Evolutionary conservation across 2,113 vertebrate genomes (phyloP).

Genomic region (Ceyx cyanopectus): DNA sequence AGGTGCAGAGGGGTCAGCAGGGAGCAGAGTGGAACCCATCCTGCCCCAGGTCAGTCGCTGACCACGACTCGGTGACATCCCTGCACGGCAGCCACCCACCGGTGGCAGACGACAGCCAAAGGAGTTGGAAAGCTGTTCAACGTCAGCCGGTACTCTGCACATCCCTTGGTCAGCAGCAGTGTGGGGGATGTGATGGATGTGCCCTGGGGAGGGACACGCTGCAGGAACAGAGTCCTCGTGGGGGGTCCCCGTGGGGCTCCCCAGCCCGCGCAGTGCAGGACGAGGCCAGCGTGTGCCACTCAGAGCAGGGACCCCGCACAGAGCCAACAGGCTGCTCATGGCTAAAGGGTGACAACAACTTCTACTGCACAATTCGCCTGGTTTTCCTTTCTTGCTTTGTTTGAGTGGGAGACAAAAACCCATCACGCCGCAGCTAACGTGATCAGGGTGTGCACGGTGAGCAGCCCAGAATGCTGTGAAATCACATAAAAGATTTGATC

Average conservation of each 20-base stretch:
- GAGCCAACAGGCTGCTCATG: background rate
- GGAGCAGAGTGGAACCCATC: background rate
- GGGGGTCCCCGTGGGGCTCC: rapidly evolving
- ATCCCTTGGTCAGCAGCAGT: background rate
- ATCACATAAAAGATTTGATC: constrained; percentile 70
- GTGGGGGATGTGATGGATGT: rapidly evolving
- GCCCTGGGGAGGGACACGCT: rapidly evolving
- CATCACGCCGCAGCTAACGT: background rate
- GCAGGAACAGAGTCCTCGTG: background rate
- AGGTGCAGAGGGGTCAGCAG: no score
- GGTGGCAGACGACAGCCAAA: rapidly evolving
- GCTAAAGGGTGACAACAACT: constrained; percentile 22
- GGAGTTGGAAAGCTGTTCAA: background rate
- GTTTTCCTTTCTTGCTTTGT: background rate
- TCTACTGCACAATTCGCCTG: background rate
- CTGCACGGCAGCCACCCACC: rapidly evolving
- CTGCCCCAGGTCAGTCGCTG: background rate
- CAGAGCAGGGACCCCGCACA: background rate
- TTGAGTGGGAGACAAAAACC: background rate
- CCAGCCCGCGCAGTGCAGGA: background rate
- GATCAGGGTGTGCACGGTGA: background rate
- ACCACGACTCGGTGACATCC: rapidly evolving
- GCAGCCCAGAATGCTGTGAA: constrained; percentile 61
- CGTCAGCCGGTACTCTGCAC: rapidly evolving
- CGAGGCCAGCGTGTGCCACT: background rate